Conservation (phyloP, 2,113 vertebrate genomes). For the Chunga burmeisteri region DNA sequence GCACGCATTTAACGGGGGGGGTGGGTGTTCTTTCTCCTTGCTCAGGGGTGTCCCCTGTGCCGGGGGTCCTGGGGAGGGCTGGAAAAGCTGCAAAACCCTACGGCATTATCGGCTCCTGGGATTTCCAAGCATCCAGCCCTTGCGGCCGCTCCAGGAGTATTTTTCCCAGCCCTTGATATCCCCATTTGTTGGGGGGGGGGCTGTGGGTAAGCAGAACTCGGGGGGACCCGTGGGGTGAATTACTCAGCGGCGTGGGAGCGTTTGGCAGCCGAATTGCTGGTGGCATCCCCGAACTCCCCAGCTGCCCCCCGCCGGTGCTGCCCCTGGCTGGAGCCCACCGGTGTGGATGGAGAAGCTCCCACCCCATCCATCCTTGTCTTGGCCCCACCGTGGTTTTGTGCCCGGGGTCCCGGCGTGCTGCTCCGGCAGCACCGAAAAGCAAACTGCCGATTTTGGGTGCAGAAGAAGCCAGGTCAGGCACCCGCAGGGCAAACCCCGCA, state of each 20-base stretch:
- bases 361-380: fast-evolving
- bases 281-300: background rate
- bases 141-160: background rate
- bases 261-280: background rate
- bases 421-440: fast-evolving
- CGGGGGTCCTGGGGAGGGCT: background rate
- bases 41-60: background rate
- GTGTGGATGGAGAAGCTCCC: background rate
- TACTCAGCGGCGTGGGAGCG: background rate
- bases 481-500: fast-evolving
- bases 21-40: fast-evolving
- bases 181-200: fast-evolving
- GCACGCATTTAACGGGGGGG: fast-evolving
- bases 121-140: background rate
- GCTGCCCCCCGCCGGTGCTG: fast-evolving
- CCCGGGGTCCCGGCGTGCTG: fast-evolving
- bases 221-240: background rate
- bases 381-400: fast-evolving
- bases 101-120: fast-evolving
- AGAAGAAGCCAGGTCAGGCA: background rate
- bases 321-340: background rate
- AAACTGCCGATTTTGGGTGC: background rate
- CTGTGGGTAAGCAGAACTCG: background rate
- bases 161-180: background rate
- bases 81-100: background rate